Evolutionary conservation across 2,797 vertebrate genomes (phyloP).

Genomic region (Sarcoramphus papa): DNA sequence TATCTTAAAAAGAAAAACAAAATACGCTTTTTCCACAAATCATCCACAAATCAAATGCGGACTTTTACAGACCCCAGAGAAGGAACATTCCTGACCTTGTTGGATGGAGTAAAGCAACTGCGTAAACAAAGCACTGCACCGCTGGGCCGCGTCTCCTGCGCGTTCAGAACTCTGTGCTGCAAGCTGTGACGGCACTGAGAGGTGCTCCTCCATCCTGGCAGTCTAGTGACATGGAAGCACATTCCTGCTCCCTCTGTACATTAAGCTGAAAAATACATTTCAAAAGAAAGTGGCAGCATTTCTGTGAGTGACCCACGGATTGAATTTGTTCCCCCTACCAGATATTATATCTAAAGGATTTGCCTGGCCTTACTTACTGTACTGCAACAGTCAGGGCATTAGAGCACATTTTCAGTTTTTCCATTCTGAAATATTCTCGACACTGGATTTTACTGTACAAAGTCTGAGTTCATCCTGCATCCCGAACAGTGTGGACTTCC

Average conservation of each 20-base stretch:
- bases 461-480: not conserved
- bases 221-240: not conserved
- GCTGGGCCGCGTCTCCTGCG: rapidly evolving
- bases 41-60: not conserved
- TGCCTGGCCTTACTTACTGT: not conserved
- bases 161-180: rapidly evolving
- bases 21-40: not conserved
- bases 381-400: not conserved
- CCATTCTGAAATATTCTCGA: not conserved
- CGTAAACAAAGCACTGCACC: not conserved
- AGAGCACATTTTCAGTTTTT: not conserved
- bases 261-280: not conserved
- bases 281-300: not conserved
- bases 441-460: not conserved
- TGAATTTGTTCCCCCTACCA: not conserved
- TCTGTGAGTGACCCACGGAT: not conserved
- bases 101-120: not conserved
- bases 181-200: not conserved
- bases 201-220: not conserved
- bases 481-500: rapidly evolving
- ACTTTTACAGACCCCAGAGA: not conserved
- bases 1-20: not conserved
- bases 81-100: not conserved
- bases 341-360: not conserved
- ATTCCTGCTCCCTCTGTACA: not conserved